A percentile compares a stretch with the other conserved stretches of the same genome.
These are phyloP conservation scores for Ahaetulla prasina DNA, from an alignment of 2,113 vertebrate species.

Conservation along the genomic window DNA sequence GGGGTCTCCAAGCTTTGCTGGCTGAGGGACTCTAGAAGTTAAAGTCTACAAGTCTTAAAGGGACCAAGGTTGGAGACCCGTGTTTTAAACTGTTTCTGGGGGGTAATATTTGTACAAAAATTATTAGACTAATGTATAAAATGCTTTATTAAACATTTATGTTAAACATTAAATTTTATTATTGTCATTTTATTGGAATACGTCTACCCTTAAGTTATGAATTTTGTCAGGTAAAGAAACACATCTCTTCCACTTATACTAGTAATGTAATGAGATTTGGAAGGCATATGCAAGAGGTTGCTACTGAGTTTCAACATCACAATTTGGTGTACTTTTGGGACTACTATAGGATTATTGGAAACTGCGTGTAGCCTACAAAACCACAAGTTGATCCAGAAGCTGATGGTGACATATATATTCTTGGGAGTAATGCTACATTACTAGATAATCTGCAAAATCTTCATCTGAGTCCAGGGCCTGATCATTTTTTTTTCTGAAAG, in stretches of 20 bases:
- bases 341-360: neutral
- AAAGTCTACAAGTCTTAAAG: no score
- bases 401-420: neutral
- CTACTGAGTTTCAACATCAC: neutral
- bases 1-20: no score
- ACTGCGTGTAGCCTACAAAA: neutral
- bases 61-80: no score
- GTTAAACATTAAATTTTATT: neutral
- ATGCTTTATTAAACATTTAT: neutral
- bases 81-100: neutral
- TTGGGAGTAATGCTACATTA: neutral
- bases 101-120: neutral
- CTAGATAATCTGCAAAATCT: neutral
- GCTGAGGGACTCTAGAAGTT: no score
- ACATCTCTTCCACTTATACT: neutral
- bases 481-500: neutral
- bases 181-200: neutral
- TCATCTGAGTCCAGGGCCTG: neutral
- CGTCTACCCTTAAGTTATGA: neutral
- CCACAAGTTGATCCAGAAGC: neutral
- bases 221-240: neutral
- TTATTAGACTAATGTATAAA: neutral
- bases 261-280: neutral
- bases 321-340: neutral
- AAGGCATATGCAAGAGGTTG: neutral